These are phyloP conservation scores for Drosophila arizonae DNA, from an alignment of 1,140 invertebrate genomes.

Conservation along the genomic window DNA sequence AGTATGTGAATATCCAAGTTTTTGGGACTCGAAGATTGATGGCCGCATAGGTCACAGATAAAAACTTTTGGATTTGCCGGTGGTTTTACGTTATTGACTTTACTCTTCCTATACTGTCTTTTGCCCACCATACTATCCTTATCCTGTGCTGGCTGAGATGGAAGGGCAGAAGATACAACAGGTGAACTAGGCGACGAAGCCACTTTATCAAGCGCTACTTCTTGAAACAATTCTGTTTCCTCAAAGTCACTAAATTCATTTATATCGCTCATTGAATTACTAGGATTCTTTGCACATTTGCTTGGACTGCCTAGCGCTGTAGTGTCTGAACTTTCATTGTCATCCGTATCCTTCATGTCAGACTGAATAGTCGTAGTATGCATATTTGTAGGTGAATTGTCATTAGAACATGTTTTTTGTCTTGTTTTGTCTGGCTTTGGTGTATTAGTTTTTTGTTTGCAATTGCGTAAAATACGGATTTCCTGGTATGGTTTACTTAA, in stretches of 20 bases:
- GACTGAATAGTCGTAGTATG: no score
- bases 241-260: neutral
- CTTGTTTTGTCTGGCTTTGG: neutral
- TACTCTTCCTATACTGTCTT: neutral
- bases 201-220: neutral
- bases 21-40: conserved; percentile 4
- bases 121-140: no score
- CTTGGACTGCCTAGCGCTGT: neutral
- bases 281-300: neutral
- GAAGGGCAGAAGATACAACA: neutral
- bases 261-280: neutral
- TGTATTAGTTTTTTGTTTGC: neutral
- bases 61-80: neutral
- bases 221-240: neutral
- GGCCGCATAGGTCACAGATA: conserved; percentile 38
- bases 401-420: neutral
- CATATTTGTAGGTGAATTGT: neutral
- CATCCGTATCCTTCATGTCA: neutral
- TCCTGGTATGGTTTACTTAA: neutral
- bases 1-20: conserved; percentile 33
- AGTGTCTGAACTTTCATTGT: neutral
- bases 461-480: neutral
- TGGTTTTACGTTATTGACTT: neutral
- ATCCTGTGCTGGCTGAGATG: neutral
- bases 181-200: neutral